Percentiles rank a stretch among this genome's conserved stretches.
Conservation (phyloP, 2,113 vertebrate genomes). For the Cynocephalus volans region DNA sequence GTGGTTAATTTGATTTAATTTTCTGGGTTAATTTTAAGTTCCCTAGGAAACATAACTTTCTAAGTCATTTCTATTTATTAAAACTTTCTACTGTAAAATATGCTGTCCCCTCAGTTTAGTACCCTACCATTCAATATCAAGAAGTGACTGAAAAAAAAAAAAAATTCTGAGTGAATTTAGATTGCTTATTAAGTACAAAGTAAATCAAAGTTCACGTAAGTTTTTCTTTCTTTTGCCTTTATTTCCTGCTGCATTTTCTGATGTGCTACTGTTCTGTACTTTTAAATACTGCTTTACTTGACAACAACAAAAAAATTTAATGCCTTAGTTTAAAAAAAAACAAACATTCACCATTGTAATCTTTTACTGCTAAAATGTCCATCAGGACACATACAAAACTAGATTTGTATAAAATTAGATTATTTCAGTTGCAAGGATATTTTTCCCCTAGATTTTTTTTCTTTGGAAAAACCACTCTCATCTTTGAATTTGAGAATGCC, state of each 20-base stretch:
- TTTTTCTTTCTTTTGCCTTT: constrained; percentile 58
- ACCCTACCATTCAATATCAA: constrained; percentile 14
- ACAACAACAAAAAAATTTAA: neutral
- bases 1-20: constrained; percentile 33
- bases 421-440: neutral
- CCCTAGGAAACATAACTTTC: neutral
- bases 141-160: neutral
- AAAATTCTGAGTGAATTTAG: constrained; percentile 22
- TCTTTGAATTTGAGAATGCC: constrained; percentile 2
- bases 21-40: neutral
- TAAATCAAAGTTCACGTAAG: constrained; percentile 45
- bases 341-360: neutral
- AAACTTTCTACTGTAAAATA: constrained; percentile 43
- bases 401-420: neutral
- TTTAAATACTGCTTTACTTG: constrained; percentile 26
- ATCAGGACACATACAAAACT: neutral
- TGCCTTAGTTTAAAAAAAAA: neutral
- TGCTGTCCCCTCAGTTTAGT: neutral
- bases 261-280: neutral
- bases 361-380: neutral
- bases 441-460: neutral
- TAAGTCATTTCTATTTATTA: neutral
- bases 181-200: constrained; percentile 72
- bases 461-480: neutral
- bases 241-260: constrained; percentile 58